Evolutionary conservation across 1,140 invertebrate species (phyloP).

Genomic region (Tigriopus japonicus): DNA sequence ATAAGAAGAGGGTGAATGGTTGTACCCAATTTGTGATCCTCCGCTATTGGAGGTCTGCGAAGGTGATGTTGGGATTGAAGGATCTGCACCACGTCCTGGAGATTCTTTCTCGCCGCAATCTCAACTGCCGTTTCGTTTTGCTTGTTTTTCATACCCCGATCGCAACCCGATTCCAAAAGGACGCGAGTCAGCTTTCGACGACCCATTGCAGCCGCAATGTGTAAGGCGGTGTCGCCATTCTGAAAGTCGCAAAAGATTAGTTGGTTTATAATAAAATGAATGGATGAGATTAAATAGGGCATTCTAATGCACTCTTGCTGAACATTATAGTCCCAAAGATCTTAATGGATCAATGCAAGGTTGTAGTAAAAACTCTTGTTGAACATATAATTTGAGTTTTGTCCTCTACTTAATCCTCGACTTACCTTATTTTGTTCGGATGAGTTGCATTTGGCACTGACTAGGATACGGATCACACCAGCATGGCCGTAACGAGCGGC

Average conservation of each 20-base stretch:
- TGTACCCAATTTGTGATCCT: slow-evolving; percentile 20
- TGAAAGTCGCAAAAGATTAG: slow-evolving; percentile 22
- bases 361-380: not conserved
- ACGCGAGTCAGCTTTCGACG: slow-evolving; percentile 76
- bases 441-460: slow-evolving; percentile 66
- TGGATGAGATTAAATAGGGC: too few species aligned
- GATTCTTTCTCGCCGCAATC: slow-evolving; percentile 67
- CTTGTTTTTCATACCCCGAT: slow-evolving; percentile 58
- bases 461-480: slow-evolving; percentile 77
- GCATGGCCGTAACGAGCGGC: slow-evolving; percentile 86
- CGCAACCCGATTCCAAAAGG: slow-evolving; percentile 63
- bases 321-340: too few species aligned
- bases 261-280: not conserved
- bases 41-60: slow-evolving; percentile 22
- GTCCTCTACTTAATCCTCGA: not conserved
- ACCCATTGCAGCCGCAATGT: slow-evolving; percentile 83
- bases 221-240: slow-evolving; percentile 84
- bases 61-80: slow-evolving; percentile 36
- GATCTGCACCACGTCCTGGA: slow-evolving; percentile 57
- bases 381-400: not conserved
- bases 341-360: slow-evolving; percentile 12
- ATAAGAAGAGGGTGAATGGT: slow-evolving; percentile 16
- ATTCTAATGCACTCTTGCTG: too few species aligned
- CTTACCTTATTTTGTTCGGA: slow-evolving; percentile 73
- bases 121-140: slow-evolving; percentile 77